Conservation (phyloP, 2,113 vertebrate species). For the Psittacula cyanocephala region DNA sequence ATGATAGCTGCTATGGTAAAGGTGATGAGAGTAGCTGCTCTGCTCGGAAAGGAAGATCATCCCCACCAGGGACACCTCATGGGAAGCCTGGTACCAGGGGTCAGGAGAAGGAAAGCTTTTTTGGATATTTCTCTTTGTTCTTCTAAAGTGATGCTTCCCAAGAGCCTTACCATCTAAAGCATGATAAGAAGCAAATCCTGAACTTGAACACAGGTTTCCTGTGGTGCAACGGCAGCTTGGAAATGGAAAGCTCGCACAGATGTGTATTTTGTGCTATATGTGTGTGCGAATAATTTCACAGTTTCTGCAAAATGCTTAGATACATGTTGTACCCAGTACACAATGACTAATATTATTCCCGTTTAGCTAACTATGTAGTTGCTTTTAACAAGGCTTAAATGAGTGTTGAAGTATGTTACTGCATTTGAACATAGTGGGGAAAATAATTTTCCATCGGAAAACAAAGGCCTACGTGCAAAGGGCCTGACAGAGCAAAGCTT, state of each 20-base stretch:
- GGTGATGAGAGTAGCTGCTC: background rate
- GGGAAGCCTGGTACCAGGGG: background rate
- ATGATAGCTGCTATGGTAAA: background rate
- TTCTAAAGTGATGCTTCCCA: background rate
- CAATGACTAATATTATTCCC: background rate
- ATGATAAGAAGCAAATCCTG: background rate
- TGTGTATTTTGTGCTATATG: too few species aligned
- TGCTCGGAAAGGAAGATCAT: background rate
- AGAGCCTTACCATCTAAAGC: background rate
- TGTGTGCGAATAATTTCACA: background rate
- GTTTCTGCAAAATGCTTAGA: background rate
- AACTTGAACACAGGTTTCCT: background rate
- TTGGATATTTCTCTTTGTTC: background rate
- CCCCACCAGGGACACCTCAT: accelerated
- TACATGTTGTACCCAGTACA: background rate
- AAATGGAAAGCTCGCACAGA: background rate
- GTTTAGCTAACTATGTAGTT: background rate
- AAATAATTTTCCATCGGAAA: background rate
- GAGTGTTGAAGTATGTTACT: background rate
- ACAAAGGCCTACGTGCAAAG: background rate
- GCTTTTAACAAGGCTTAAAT: background rate
- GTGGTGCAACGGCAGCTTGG: background rate
- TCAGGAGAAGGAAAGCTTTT: background rate
- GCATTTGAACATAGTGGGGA: background rate
- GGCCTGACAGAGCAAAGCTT: background rate